Conservation (phyloP, 1,140 invertebrate species). For the Ostrea edulis region DNA sequence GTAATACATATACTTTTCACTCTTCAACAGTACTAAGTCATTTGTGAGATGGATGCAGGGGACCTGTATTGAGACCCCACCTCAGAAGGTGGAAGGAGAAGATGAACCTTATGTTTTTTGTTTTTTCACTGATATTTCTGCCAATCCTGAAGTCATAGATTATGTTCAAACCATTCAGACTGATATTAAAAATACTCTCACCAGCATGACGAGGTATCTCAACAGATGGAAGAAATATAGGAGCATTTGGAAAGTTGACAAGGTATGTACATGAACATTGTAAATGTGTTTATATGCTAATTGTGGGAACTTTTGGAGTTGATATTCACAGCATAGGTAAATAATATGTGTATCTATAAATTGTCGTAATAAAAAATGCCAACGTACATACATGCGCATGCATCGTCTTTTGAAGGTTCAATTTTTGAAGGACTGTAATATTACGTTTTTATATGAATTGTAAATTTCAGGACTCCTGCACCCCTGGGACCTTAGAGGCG, state of each 20-base stretch:
- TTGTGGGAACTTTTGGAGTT: background rate
- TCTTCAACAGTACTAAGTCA: constrained; percentile 82
- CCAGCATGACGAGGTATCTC: constrained; percentile 84
- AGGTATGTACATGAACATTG: constrained; percentile 78
- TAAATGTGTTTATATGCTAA: background rate
- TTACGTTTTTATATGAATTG: no score
- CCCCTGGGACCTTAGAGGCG: no score
- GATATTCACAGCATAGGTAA: no score
- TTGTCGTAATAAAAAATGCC: no score
- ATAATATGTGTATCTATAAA: no score
- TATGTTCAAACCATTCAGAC: constrained; percentile 85
- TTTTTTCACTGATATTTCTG: constrained; percentile 89
- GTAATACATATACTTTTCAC: no score
- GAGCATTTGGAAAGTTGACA: constrained; percentile 90
- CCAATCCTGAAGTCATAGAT: constrained; percentile 85
- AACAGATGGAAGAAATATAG: constrained; percentile 88
- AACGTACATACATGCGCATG: no score
- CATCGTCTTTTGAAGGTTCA: no score
- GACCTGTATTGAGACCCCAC: constrained; percentile 87
- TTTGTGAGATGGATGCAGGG: constrained; percentile 92
- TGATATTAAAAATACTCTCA: constrained; percentile 83
- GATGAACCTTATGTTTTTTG: constrained; percentile 83
- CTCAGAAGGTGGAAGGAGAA: constrained; percentile 81
- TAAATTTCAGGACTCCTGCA: no score
- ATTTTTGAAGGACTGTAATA: no score